A percentile compares a stretch with the other conserved stretches of the same genome.
phyloP scores from a whole-genome alignment of 2,113 vertebrate species.

The Crocuta crocuta region DNA sequence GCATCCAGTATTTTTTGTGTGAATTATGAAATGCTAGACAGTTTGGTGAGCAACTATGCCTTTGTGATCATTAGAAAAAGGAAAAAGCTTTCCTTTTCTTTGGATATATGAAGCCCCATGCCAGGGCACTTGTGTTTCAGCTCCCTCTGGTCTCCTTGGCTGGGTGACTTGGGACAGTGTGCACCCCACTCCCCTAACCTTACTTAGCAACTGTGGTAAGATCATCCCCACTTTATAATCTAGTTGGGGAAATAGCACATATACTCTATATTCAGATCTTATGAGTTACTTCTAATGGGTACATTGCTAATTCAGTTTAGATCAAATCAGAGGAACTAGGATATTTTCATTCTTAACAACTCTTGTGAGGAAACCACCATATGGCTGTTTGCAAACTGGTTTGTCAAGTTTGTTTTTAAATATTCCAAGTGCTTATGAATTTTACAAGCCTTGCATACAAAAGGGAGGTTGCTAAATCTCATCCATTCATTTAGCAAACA shows the following conservation, averaged over 20 bases:
- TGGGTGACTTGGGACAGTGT: background rate
- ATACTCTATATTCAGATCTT: background rate
- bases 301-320: background rate
- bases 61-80: background rate
- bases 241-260: background rate
- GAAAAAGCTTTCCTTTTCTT: background rate
- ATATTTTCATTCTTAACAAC: slow-evolving; percentile 37
- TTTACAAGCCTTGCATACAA: slow-evolving; percentile 36
- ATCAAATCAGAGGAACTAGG: slow-evolving; percentile 5
- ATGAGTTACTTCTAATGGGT: background rate
- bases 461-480: background rate
- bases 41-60: background rate
- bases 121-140: background rate
- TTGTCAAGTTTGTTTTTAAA: slow-evolving; percentile 64
- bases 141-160: background rate
- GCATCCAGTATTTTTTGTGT: background rate
- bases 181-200: background rate
- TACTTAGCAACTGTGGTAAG: background rate
- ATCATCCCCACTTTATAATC: background rate
- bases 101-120: background rate
- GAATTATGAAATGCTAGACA: background rate
- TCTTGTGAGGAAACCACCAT: slow-evolving; percentile 59
- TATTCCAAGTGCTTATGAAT: slow-evolving; percentile 52
- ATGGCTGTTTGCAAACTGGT: slow-evolving; percentile 71
- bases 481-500: slow-evolving; percentile 23